Conservation (phyloP, 2,888 invertebrate genomes). For the Monopis laevigella region DNA sequence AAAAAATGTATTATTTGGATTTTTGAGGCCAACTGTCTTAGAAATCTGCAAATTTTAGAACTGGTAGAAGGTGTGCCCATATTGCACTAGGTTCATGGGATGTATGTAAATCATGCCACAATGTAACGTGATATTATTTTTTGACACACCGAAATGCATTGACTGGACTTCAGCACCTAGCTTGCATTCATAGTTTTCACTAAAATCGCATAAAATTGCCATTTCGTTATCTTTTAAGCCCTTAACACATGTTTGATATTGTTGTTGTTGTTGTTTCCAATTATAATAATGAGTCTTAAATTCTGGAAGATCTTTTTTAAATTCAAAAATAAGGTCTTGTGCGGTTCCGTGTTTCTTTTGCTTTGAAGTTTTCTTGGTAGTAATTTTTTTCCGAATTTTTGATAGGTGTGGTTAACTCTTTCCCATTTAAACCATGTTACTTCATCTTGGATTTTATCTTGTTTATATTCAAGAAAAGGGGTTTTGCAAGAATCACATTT, state of each 20-base stretch:
- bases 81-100: constrained; percentile 4
- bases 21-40: background rate
- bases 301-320: background rate
- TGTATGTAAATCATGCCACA: constrained; percentile 1
- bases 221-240: background rate
- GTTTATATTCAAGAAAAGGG: too few species aligned
- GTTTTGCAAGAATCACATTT: too few species aligned
- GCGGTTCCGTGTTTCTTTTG: constrained; percentile 6
- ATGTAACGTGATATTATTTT: constrained; percentile 11
- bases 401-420: constrained; percentile 14
- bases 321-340: background rate
- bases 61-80: constrained; percentile 7
- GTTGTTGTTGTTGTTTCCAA: background rate
- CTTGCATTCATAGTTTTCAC: constrained; percentile 16
- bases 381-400: constrained; percentile 14
- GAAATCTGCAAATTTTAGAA: too few species aligned
- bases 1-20: constrained; percentile 4
- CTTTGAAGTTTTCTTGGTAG: constrained; percentile 16
- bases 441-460: too few species aligned
- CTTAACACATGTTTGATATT: background rate
- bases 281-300: background rate
- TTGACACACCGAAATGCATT: constrained; percentile 15
- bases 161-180: constrained; percentile 13
- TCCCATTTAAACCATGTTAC: too few species aligned
- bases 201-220: constrained; percentile 11